phyloP scores from a whole-genome alignment of 1,140 invertebrate species.

The Trichonephila clavipes region DNA sequence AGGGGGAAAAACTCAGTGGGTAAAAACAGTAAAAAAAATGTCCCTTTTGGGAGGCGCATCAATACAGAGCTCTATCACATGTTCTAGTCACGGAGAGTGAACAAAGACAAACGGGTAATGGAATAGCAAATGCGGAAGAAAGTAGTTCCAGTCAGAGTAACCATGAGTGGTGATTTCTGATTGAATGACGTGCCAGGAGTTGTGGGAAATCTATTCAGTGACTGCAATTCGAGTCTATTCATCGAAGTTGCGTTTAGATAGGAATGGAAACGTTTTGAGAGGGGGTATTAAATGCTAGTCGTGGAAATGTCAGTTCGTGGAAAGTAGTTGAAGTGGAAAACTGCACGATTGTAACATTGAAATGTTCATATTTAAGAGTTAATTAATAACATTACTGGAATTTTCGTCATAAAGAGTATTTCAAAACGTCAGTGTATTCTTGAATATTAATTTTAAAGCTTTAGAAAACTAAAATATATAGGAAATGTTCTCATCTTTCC shows the following conservation, averaged over 20 bases:
- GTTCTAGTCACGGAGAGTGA: constrained; percentile 64
- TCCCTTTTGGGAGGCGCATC: constrained; percentile 30
- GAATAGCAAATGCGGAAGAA: constrained; percentile 69
- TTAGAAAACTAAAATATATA: too few species aligned
- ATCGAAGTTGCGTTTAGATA: background rate
- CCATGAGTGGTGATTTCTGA: constrained; percentile 42
- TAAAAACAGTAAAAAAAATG: background rate
- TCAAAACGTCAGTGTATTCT: too few species aligned
- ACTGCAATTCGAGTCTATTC: constrained; percentile 7
- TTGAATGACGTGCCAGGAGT: constrained; percentile 46
- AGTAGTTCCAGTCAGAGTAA: constrained; percentile 28
- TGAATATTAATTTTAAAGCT: too few species aligned
- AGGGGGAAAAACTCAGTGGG: background rate
- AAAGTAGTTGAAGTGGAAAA: background rate
- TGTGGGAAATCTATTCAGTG: constrained; percentile 11
- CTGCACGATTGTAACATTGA: background rate
- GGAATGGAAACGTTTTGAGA: background rate
- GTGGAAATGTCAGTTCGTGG: background rate
- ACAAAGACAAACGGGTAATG: constrained; percentile 67
- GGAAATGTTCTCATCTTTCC: too few species aligned
- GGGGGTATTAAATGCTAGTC: background rate
- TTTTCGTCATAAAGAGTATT: too few species aligned
- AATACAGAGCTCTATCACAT: constrained; percentile 14
- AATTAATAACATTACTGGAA: too few species aligned
- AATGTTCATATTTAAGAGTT: background rate